Base-by-base conservation (phyloP, 2,113 vertebrate genomes). In the Casuarius casuarius region DNA sequence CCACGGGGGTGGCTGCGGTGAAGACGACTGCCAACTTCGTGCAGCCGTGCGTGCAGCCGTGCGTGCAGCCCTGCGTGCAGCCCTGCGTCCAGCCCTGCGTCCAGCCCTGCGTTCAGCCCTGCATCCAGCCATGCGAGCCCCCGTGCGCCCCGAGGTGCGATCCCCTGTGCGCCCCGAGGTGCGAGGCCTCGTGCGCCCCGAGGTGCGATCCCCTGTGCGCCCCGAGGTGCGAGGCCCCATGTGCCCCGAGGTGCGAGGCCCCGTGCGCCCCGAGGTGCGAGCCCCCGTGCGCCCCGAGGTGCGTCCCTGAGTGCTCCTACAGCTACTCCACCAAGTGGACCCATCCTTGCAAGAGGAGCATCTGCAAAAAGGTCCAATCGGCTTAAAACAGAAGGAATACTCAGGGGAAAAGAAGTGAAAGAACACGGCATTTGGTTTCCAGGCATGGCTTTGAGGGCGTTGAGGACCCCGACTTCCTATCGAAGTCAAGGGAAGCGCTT, bases 301-400 rank as follows among this genome's bases (percentile, higher is more conserved):
- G 92, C 0, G 54, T 58, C 4, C 91, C 96, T 0, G 90, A 97
- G 89, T 7, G 92, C 51, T 97, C 94, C 59, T 97, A 97, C 82
- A 96, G 93, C 82, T 97, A 94, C 68, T 97, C 95, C 78, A 96
- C 87, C 82, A 94, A 68, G 46, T 97, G 96, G 96, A 96, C 94
- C 63, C 94, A 97, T 54, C 96, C 96, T 15, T 95, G 95, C 87
- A 94, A 86, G 91, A 91, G 96, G 16, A 28, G 62, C 15, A 46
- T 79, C 82, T 96, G 91, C 59, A 95, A 95, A 91, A 96, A 96
- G 87, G 21, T 89, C 81, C 95, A 54, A 95, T 8, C 74, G 5
- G 3, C 8, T 42, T 49, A 15, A 42, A 73, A 9, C 58, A 8
- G n/a, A 68, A 31, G 56, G 48, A 63, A 81, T 0, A 29, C 17